These are phyloP conservation scores for Phocides pigmalion DNA, from an alignment of 1,140 invertebrate species.

Conservation along the genomic window DNA sequence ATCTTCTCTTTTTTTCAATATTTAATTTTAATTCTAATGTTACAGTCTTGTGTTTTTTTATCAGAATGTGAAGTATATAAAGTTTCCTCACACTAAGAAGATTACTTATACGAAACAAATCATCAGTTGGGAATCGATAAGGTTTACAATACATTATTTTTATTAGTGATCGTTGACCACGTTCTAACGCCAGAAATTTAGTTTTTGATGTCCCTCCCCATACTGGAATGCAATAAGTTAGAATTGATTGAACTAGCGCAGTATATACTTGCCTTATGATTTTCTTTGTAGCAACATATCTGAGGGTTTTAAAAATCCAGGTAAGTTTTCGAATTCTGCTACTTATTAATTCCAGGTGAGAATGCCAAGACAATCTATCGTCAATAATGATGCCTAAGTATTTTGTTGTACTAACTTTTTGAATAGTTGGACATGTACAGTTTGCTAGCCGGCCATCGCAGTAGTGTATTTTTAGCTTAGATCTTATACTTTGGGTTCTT, in stretches of 20 bases:
- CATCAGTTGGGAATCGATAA: slow-evolving; percentile 11
- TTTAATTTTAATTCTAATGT: not conserved
- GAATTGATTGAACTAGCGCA: no score
- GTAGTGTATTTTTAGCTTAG: not conserved
- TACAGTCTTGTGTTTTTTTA: not conserved
- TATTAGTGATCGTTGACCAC: slow-evolving; percentile 24
- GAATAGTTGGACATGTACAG: slow-evolving; percentile 13
- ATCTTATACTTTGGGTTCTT: not conserved
- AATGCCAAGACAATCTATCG: not conserved
- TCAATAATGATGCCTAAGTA: slow-evolving; percentile 14
- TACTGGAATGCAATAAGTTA: slow-evolving; percentile 27
- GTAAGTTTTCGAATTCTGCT: slow-evolving; percentile 15
- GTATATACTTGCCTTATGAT: no score
- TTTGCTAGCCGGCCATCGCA: not conserved
- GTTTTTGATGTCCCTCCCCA: slow-evolving; percentile 34
- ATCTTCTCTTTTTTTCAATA: not conserved
- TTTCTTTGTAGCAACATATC: no score
- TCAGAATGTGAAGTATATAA: slow-evolving; percentile 1
- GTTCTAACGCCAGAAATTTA: slow-evolving; percentile 33
- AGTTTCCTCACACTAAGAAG: slow-evolving; percentile 13
- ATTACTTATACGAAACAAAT: not conserved
- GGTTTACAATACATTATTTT: slow-evolving; percentile 28
- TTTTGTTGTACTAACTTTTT: slow-evolving; percentile 4
- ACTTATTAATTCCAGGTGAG: not conserved
- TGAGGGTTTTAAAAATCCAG: no score